A percentile compares a stretch with the other conserved stretches of the same genome.
Conservation (phyloP, 2,888 invertebrate species). For the Tetranychus truncatus region DNA sequence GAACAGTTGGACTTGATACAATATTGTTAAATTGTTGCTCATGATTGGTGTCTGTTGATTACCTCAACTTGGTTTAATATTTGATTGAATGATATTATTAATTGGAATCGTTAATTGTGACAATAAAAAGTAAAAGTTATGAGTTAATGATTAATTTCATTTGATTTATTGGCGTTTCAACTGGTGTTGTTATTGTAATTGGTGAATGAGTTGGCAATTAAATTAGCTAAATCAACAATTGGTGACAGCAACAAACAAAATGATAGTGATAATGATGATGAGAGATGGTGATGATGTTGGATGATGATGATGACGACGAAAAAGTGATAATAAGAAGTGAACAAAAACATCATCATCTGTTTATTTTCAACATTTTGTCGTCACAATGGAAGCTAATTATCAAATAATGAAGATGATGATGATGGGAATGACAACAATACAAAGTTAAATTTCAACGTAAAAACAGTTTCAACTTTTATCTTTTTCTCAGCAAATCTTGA, state of each 20-base stretch:
- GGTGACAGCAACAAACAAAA: neutral
- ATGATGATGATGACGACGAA: neutral
- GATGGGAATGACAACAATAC: no score
- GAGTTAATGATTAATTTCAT: neutral
- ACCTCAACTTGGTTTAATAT: no score
- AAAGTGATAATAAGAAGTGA: neutral
- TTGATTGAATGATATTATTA: no score
- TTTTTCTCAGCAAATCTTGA: no score
- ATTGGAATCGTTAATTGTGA: no score
- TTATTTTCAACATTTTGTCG: neutral
- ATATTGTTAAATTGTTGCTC: no score
- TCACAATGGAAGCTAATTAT: neutral
- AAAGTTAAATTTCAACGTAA: no score
- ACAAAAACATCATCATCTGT: neutral
- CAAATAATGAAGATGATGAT: no score
- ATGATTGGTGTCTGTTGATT: no score
- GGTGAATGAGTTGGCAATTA: neutral
- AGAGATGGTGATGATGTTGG: neutral
- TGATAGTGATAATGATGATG: neutral
- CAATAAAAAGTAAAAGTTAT: no score
- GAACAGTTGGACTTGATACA: no score
- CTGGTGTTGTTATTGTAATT: neutral
- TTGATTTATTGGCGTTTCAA: neutral
- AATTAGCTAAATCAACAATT: slow-evolving; percentile 1
- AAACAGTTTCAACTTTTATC: no score